A percentile compares a stretch with the other conserved stretches of the same genome.
These are phyloP conservation scores for Myotis findleyi DNA, from an alignment of 2,797 vertebrate genomes.

Conservation along the genomic window DNA sequence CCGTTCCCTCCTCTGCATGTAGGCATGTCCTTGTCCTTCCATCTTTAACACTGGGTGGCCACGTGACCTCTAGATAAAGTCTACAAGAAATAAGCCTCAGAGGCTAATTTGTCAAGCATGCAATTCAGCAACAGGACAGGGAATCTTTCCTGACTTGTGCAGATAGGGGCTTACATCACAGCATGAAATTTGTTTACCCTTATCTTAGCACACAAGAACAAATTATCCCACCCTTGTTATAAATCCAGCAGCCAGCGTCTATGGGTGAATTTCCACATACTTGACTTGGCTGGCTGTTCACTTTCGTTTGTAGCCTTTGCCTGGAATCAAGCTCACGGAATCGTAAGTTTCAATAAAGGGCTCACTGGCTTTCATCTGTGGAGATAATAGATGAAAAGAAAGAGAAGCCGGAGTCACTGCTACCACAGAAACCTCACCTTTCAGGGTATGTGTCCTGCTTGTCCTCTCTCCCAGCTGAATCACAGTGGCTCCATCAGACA, in stretches of 20 bases:
- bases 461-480: neutral
- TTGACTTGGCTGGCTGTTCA: conserved; percentile 14
- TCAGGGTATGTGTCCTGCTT: rapidly evolving
- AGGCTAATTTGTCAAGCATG: conserved; percentile 2
- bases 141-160: conserved; percentile 50
- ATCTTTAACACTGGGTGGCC: neutral
- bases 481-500: neutral
- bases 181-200: conserved; percentile 72
- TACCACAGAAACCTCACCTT: neutral
- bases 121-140: neutral
- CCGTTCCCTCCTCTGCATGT: neutral
- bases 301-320: conserved; percentile 30
- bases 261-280: neutral
- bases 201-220: conserved; percentile 69
- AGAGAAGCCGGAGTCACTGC: neutral
- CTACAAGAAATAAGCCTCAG: neutral
- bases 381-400: neutral
- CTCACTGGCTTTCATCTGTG: neutral
- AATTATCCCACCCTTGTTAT: conserved; percentile 51
- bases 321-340: neutral
- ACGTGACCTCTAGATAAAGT: neutral
- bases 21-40: neutral
- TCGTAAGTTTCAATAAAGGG: neutral
- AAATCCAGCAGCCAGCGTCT: conserved; percentile 45
- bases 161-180: conserved; percentile 59